These are phyloP conservation scores for Cephus pygmeus DNA, from an alignment of 2,888 invertebrate genomes.

Conservation along the genomic window DNA sequence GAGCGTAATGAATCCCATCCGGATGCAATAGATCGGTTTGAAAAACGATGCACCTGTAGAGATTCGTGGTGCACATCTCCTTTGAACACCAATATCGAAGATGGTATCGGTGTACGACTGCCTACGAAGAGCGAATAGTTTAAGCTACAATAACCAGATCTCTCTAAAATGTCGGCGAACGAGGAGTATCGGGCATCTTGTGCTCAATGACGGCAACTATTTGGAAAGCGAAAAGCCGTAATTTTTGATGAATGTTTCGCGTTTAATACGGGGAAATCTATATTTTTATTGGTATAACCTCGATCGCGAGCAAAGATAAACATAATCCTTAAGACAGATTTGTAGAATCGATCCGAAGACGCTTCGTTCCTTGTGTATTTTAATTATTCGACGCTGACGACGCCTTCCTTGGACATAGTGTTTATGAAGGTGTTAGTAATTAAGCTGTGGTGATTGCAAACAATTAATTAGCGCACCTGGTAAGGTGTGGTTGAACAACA, in stretches of 20 bases:
- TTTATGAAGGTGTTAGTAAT: background rate
- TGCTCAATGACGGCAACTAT: background rate
- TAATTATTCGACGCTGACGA: background rate
- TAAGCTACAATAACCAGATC: background rate
- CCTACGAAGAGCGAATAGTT: background rate
- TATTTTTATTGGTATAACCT: background rate
- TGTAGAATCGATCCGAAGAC: background rate
- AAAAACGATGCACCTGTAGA: background rate
- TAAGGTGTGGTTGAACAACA: background rate
- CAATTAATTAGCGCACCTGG: slow-evolving; percentile 1
- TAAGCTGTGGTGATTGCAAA: background rate
- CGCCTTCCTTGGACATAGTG: background rate
- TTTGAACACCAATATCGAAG: background rate
- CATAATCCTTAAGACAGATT: background rate
- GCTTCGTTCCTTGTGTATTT: background rate
- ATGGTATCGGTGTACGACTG: background rate
- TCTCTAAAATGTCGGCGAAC: background rate
- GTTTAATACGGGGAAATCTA: background rate
- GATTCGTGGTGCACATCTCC: background rate
- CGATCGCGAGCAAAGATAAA: background rate
- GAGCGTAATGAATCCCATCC: background rate
- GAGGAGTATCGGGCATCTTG: background rate
- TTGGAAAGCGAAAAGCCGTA: background rate
- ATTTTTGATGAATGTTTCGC: background rate
- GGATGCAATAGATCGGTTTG: background rate